phyloP scores from a whole-genome alignment of 2,888 invertebrate genomes.

The Erebia palarica region DNA sequence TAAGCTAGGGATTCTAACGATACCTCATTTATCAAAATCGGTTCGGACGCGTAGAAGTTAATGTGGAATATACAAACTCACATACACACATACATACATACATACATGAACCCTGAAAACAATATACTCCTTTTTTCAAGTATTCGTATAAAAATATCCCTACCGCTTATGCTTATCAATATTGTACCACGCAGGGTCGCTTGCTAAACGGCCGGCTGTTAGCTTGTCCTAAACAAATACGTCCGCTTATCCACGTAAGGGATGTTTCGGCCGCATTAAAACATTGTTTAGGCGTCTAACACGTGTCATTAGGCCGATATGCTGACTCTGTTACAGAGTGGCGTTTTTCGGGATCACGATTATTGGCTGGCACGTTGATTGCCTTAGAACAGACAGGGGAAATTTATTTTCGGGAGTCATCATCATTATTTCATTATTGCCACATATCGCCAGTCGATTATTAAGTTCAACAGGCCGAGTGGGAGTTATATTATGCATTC shows the following conservation, averaged over 20 bases:
- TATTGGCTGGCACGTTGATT: slow-evolving; percentile 25
- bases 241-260: slow-evolving; percentile 70
- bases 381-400: slow-evolving; percentile 26
- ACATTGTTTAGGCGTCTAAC: slow-evolving; percentile 75
- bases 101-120: no score
- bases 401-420: slow-evolving; percentile 3
- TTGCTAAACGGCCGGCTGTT: slow-evolving; percentile 77
- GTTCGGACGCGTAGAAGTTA: no score
- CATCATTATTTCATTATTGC: not conserved
- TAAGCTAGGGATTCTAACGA: no score
- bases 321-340: slow-evolving; percentile 62
- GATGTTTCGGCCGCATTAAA: slow-evolving; percentile 71
- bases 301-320: slow-evolving; percentile 70
- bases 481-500: no score
- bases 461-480: no score
- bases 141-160: no score
- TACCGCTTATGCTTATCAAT: slow-evolving; percentile 29
- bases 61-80: no score
- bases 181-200: slow-evolving; percentile 48
- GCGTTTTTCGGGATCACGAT: slow-evolving; percentile 53
- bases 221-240: slow-evolving; percentile 80
- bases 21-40: no score
- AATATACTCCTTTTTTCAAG: no score
- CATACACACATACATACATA: no score
- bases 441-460: no score